Percentiles rank a stretch among this genome's conserved stretches.
These are phyloP conservation scores for Cantharis rustica DNA, from an alignment of 2,888 invertebrate genomes.

Conservation along the genomic window DNA sequence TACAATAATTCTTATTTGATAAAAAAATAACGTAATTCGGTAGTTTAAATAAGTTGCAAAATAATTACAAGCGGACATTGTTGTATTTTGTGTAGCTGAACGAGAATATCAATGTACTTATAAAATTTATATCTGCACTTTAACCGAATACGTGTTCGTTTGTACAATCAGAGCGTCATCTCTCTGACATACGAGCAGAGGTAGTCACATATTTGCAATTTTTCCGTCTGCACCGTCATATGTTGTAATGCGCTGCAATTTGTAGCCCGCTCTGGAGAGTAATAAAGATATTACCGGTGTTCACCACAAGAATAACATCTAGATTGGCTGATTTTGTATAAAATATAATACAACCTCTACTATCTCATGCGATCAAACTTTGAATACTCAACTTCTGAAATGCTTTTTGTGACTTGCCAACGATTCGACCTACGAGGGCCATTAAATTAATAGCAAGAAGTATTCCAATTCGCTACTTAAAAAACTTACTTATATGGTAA, in stretches of 20 bases:
- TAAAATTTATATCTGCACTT: conserved; percentile 44
- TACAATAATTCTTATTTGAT: not conserved
- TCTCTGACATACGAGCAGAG: conserved; percentile 43
- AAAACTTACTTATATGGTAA: not conserved
- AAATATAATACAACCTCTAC: conserved; percentile 15
- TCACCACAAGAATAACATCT: conserved; percentile 44
- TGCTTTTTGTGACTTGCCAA: not conserved
- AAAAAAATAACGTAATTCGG: not conserved
- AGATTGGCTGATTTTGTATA: conserved; percentile 35
- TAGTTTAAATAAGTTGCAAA: not conserved
- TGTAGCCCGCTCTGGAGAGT: conserved; percentile 49
- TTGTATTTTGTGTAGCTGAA: conserved; percentile 10
- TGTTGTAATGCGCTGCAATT: conserved; percentile 50
- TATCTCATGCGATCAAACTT: conserved; percentile 24
- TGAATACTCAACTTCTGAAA: not conserved
- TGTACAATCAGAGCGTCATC: conserved; percentile 44
- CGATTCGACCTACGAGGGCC: not conserved
- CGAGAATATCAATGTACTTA: conserved; percentile 42
- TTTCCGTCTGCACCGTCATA: conserved; percentile 50
- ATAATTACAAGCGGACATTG: not conserved
- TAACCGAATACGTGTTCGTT: conserved; percentile 43
- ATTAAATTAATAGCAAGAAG: not conserved
- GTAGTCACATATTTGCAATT: conserved; percentile 51
- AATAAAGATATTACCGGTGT: conserved; percentile 49
- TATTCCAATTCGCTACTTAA: not conserved